Evolutionary conservation across 1,140 invertebrate species (phyloP).

Genomic region (Calephelis virginiensis): DNA sequence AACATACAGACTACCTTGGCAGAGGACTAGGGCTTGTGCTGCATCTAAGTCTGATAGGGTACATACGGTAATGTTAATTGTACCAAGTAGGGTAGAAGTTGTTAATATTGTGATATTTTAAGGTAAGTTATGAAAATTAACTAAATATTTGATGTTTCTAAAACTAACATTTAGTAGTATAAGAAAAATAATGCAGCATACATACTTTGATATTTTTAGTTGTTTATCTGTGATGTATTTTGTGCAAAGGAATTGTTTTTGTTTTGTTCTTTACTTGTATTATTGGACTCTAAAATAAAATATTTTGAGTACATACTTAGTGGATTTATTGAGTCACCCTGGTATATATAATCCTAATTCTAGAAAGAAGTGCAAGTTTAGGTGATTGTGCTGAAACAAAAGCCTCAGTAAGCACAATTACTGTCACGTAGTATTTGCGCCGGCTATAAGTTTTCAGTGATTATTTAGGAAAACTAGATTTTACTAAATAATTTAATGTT

Average conservation of each 20-base stretch:
- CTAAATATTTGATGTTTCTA: constrained; percentile 37
- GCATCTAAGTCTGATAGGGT: constrained; percentile 36
- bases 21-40: background rate
- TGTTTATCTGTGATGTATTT: constrained; percentile 66
- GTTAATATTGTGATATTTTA: constrained; percentile 75
- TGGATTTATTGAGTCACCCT: constrained; percentile 6
- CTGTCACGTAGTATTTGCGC: too few species aligned
- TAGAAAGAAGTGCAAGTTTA: too few species aligned
- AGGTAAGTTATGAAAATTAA: constrained; percentile 51
- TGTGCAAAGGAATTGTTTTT: constrained; percentile 61
- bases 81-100: constrained; percentile 49
- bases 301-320: constrained; percentile 32
- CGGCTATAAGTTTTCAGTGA: too few species aligned
- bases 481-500: too few species aligned
- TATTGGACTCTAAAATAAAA: constrained; percentile 27
- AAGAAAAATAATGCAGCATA: constrained; percentile 12
- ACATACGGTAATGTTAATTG: constrained; percentile 37
- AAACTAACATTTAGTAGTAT: constrained; percentile 17
- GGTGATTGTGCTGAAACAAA: too few species aligned
- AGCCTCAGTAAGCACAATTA: too few species aligned
- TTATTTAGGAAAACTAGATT: too few species aligned
- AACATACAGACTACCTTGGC: too few species aligned
- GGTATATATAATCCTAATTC: background rate
- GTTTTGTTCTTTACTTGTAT: constrained; percentile 50
- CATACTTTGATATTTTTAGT: constrained; percentile 36